phyloP scores from a whole-genome alignment of 2,797 vertebrate species.

The Poecile montanus region DNA sequence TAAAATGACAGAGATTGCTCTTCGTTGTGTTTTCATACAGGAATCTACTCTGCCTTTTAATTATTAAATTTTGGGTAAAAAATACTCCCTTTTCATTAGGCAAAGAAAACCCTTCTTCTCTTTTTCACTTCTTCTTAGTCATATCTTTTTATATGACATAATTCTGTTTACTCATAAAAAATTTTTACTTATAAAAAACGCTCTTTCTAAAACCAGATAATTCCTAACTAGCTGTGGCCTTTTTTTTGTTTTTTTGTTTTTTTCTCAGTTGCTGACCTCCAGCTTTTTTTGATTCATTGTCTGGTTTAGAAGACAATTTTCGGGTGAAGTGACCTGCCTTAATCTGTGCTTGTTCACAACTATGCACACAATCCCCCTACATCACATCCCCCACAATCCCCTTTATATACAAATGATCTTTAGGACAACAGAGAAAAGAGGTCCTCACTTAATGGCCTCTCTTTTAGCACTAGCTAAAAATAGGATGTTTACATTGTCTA shows the following conservation, averaged over 20 bases:
- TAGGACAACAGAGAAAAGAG: background rate
- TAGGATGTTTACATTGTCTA: background rate
- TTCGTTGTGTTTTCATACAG: background rate
- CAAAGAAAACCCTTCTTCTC: background rate
- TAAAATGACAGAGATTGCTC: slow-evolving; percentile 15
- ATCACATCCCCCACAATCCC: background rate
- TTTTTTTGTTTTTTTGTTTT: too few species aligned
- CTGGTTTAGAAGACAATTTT: background rate
- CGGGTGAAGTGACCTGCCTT: background rate
- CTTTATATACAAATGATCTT: background rate
- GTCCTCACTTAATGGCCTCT: background rate
- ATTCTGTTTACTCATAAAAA: background rate
- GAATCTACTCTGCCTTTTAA: background rate
- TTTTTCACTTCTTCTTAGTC: background rate
- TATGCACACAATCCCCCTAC: background rate
- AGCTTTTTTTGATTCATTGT: background rate
- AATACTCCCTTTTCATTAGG: background rate
- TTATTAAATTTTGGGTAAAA: background rate
- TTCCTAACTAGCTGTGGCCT: background rate
- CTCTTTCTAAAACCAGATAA: background rate
- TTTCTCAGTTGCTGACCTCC: background rate
- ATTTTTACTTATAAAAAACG: background rate
- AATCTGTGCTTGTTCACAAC: background rate
- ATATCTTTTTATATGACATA: background rate
- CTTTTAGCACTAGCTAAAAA: background rate